phyloP scores from a whole-genome alignment of 1,140 invertebrate genomes.

The Papilio glaucus region DNA sequence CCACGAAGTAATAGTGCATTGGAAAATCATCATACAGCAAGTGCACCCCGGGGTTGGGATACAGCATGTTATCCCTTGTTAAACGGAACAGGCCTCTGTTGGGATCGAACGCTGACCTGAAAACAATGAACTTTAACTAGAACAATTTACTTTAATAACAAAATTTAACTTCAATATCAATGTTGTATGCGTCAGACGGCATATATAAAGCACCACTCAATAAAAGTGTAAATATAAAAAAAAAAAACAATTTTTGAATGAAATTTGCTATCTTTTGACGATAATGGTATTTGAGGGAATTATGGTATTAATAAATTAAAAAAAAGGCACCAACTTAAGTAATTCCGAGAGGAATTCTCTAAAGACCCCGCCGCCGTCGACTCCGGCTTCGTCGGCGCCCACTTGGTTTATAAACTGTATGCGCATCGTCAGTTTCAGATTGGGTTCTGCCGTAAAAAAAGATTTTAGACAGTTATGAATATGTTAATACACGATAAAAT shows the following conservation, averaged over 20 bases:
- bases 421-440: slow-evolving; percentile 92
- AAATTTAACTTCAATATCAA: too few species aligned
- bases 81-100: slow-evolving; percentile 97
- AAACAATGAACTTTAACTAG: too few species aligned
- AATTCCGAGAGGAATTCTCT: slow-evolving; percentile 96
- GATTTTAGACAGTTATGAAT: slow-evolving; percentile 10
- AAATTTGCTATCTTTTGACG: too few species aligned
- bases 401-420: slow-evolving; percentile 95
- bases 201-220: too few species aligned
- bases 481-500: too few species aligned
- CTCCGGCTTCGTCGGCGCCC: slow-evolving; percentile 96
- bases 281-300: too few species aligned
- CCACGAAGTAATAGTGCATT: slow-evolving; percentile 98
- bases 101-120: slow-evolving; percentile 95
- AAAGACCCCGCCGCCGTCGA: slow-evolving; percentile 97
- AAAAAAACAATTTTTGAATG: too few species aligned
- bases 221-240: too few species aligned
- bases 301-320: too few species aligned
- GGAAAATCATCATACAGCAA: slow-evolving; percentile 92
- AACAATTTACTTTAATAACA: too few species aligned
- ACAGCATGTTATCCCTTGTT: slow-evolving; percentile 96
- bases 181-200: too few species aligned
- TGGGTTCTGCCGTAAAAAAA: slow-evolving; percentile 89
- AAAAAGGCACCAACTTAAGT: slow-evolving; percentile 85
- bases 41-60: slow-evolving; percentile 96